Evolutionary conservation across 2,888 invertebrate species (phyloP), one percentile per base, ranked within the genome.

Genomic region (Dolichomitus sp.): DNA sequence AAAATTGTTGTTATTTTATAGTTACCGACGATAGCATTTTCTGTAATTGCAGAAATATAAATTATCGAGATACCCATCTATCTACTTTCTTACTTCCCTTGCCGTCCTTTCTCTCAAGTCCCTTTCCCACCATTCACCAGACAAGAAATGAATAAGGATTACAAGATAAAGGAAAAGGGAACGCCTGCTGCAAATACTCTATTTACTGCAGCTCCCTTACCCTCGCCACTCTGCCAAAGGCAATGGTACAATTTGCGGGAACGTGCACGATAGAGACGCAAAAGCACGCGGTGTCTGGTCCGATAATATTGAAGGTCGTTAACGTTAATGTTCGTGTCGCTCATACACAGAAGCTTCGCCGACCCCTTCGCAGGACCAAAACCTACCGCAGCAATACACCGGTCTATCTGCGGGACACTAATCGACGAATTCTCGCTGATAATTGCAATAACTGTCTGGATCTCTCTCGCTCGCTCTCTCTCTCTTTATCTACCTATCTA

Each of bases 391-490:
- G 3, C 9, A 19, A 17, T 9, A 66, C 42, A 30, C 0, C 33
- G 33, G 7, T 63, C 68, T 33, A 68, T 14, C 45, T 12, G 68
- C 52, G 72, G 52, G 63, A 70, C 73, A 65, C 65, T 81, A 80
- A 85, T 85, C 85, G 81, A 81, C 73, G 54, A 74, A 80, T 82
- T 73, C 80, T 79, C 76, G 42, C 76, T 70, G 74, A 80, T 84
- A 84, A 84, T 84, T 85, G 84, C 84, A 80, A 85, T 85, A 85
- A 85, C 73, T 69, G 74, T 84, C 68, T 65, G 50, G 42, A 75
- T 66, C 57, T 23, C 42, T 61, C 19, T 66, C 50, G 27, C 23
- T 9, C 5, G 11, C 27, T 33, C 19, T 17, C 30, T 61, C 40
- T 14, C 30, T 66, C 40, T 52, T 12, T 66, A 66, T 68, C 5